phyloP scores from a whole-genome alignment of 2,113 vertebrate genomes.

The Heteronetta atricapilla region DNA sequence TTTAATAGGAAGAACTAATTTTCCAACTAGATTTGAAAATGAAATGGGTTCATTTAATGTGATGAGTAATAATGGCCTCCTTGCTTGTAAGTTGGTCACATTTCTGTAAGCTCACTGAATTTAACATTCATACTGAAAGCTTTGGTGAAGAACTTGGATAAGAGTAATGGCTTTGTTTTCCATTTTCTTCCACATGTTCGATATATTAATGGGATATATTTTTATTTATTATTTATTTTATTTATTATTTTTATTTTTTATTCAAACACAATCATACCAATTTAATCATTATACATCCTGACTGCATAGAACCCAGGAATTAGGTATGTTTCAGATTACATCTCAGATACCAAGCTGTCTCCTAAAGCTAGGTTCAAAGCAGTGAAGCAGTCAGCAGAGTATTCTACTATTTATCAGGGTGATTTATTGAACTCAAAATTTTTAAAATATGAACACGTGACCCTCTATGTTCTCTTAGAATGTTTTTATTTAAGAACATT shows the following conservation, averaged over 20 bases:
- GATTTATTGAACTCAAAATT: background rate
- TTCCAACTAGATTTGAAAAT: slow-evolving; percentile 55
- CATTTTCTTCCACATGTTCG: background rate
- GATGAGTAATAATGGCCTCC: slow-evolving; percentile 36
- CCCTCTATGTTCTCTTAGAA: background rate
- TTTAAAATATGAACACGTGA: background rate
- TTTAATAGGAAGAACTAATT: slow-evolving; percentile 57
- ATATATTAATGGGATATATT: background rate
- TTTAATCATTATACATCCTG: background rate
- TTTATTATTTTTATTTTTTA: background rate
- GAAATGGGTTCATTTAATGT: slow-evolving; percentile 43
- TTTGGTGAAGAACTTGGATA: background rate
- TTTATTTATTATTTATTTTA: no score
- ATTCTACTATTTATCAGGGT: background rate
- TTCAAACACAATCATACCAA: background rate
- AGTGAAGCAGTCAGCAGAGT: background rate
- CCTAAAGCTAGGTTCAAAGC: background rate
- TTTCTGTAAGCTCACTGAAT: background rate
- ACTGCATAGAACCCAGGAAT: background rate
- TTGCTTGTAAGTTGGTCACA: background rate
- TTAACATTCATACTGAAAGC: background rate
- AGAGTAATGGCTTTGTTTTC: background rate
- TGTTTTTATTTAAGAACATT: background rate
- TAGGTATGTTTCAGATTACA: background rate
- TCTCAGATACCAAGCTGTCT: background rate